A percentile compares a stretch with the other conserved stretches of the same genome.
phyloP scores from a whole-genome alignment of 92 coral and sea anemone genomes.

The Porites divaricata region DNA sequence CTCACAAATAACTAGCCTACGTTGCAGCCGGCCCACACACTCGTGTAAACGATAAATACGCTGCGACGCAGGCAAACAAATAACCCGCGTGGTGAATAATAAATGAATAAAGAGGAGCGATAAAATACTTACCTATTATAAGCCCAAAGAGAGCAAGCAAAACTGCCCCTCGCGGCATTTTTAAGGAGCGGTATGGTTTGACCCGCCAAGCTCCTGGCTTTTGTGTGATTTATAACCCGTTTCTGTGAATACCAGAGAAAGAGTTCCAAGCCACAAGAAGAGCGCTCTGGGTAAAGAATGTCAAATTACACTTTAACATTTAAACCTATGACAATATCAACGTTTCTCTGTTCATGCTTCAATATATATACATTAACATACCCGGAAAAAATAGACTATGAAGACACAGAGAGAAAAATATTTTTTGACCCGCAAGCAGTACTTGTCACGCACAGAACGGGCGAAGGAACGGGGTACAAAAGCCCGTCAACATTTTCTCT shows the following conservation, averaged over 20 bases:
- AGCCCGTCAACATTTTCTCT: neutral
- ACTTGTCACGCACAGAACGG: no score
- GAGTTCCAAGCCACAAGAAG: slow-evolving; percentile 16
- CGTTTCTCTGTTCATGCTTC: neutral
- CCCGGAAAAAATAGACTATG: slow-evolving; percentile 4
- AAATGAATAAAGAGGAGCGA: neutral
- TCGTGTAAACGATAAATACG: no score
- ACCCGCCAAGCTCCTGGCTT: neutral
- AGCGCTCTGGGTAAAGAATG: slow-evolving; percentile 31
- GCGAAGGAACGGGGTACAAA: neutral
- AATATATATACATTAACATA: slow-evolving; percentile 1
- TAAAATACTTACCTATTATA: slow-evolving; percentile 1
- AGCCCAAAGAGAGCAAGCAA: slow-evolving; percentile 7
- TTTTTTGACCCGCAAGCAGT: no score
- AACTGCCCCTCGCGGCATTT: slow-evolving; percentile 8
- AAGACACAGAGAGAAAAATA: no score
- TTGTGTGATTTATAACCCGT: neutral
- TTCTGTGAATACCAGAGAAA: neutral
- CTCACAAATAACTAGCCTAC: no score
- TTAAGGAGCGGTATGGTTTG: neutral
- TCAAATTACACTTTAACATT: slow-evolving; percentile 5
- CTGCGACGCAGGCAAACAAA: no score
- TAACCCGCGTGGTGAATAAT: neutral
- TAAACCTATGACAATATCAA: slow-evolving; percentile 14
- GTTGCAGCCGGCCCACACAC: no score